Percentiles rank a stretch among this genome's conserved stretches.
These are phyloP conservation scores for Oryzias curvinotus DNA, from an alignment of 2,113 vertebrate species.

Conservation along the genomic window DNA sequence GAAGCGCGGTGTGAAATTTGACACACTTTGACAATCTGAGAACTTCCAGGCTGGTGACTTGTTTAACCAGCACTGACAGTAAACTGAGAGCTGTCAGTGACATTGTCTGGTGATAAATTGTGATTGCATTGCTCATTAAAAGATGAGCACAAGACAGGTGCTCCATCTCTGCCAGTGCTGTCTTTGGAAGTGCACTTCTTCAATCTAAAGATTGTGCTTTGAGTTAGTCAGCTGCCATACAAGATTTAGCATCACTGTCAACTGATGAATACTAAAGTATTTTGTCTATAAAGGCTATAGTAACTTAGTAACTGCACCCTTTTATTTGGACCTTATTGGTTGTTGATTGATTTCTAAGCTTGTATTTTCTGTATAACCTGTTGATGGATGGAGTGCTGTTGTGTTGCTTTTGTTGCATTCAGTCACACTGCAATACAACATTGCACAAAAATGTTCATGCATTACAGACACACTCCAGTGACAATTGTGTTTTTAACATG, in stretches of 20 bases:
- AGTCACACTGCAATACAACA: too few species aligned
- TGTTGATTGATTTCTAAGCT: too few species aligned
- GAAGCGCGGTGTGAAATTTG: conserved; percentile 31
- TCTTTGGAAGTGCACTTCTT: conserved; percentile 6
- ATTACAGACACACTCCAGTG: too few species aligned
- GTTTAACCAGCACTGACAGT: conserved; percentile 34
- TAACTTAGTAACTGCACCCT: too few species aligned
- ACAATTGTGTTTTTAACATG: too few species aligned
- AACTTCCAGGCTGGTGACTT: background rate
- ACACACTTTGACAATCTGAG: conserved; percentile 31
- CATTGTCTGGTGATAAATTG: background rate
- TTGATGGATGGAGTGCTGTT: too few species aligned
- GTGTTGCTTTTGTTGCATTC: too few species aligned
- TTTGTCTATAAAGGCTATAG: too few species aligned
- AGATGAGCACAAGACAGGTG: conserved; percentile 17
- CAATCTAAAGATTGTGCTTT: conserved; percentile 3
- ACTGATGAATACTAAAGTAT: background rate
- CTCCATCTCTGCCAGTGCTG: conserved; percentile 8
- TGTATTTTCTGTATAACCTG: too few species aligned
- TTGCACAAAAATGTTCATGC: too few species aligned
- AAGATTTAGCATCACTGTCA: background rate
- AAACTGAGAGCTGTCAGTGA: conserved; percentile 45
- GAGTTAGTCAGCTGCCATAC: conserved; percentile 18
- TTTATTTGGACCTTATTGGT: too few species aligned
- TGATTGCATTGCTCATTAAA: conserved; percentile 30